Evolutionary conservation across 2,113 vertebrate species (phyloP).

Genomic region (Oryzias javanicus): DNA sequence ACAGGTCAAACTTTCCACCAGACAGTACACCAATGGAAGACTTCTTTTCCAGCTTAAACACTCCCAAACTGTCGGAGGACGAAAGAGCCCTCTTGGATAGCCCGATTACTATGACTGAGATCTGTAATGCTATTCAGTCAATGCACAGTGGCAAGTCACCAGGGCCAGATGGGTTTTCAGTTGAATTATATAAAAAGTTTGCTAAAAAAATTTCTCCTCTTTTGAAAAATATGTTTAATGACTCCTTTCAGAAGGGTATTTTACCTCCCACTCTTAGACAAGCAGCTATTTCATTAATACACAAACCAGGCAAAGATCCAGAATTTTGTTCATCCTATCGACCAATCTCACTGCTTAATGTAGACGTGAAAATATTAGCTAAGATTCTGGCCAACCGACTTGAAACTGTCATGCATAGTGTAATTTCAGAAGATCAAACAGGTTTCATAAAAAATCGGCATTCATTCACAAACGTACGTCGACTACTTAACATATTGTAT

Average conservation of each 20-base stretch:
- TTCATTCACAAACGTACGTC: neutral
- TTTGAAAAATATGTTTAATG: neutral
- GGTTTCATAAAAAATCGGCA: neutral
- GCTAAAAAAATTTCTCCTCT: neutral
- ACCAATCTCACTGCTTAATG: neutral
- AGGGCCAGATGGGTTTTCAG: neutral
- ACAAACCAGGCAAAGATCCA: neutral
- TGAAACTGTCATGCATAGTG: neutral
- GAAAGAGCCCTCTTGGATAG: too few species aligned
- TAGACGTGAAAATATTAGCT: neutral
- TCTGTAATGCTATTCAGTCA: neutral
- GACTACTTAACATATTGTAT: neutral
- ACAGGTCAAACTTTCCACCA: too few species aligned
- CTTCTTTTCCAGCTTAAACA: too few species aligned
- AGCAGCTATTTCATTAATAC: neutral
- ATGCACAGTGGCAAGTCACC: neutral
- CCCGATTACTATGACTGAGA: too few species aligned
- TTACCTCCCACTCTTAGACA: neutral
- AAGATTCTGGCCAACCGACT: neutral
- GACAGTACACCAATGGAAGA: too few species aligned
- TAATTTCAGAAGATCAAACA: neutral
- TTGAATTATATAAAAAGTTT: neutral
- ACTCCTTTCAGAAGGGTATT: neutral
- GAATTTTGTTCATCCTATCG: neutral
- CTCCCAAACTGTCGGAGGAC: too few species aligned